phyloP scores from a whole-genome alignment of 1,140 invertebrate species.

The Lethocerus indicus region DNA sequence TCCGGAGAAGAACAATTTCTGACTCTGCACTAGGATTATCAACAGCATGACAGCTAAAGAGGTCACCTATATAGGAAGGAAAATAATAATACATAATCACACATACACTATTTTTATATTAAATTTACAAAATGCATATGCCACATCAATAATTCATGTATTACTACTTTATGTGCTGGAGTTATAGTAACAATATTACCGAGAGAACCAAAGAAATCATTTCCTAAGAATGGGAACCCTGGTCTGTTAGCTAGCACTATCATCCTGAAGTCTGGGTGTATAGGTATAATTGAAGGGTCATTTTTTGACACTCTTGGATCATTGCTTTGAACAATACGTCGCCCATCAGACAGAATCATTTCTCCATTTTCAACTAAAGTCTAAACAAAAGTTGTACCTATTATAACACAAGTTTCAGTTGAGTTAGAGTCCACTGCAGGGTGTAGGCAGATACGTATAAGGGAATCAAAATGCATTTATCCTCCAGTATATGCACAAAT shows the following conservation, averaged over 20 bases:
- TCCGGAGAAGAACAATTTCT: constrained; percentile 67
- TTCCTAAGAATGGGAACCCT: constrained; percentile 94
- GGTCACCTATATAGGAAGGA: constrained; percentile 42
- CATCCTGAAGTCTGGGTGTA: constrained; percentile 75
- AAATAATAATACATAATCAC: background rate
- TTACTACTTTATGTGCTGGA: background rate
- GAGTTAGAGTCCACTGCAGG: too few species aligned
- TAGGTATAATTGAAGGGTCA: constrained; percentile 39
- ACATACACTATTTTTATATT: background rate
- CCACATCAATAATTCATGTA: background rate
- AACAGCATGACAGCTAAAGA: constrained; percentile 89
- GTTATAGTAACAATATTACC: constrained; percentile 23
- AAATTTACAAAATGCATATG: background rate
- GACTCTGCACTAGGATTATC: constrained; percentile 83
- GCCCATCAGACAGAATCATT: constrained; percentile 87
- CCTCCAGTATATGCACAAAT: too few species aligned
- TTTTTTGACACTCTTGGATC: constrained; percentile 21
- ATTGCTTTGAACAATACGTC: constrained; percentile 54
- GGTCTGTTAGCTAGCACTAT: constrained; percentile 91
- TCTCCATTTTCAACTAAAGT: constrained; percentile 86
- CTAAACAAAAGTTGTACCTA: constrained; percentile 19
- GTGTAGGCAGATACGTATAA: too few species aligned
- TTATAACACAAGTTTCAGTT: too few species aligned
- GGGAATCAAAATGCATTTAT: too few species aligned
- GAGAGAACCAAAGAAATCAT: constrained; percentile 84